Conservation (phyloP, 2,113 vertebrate genomes). For the Spea bombifrons region DNA sequence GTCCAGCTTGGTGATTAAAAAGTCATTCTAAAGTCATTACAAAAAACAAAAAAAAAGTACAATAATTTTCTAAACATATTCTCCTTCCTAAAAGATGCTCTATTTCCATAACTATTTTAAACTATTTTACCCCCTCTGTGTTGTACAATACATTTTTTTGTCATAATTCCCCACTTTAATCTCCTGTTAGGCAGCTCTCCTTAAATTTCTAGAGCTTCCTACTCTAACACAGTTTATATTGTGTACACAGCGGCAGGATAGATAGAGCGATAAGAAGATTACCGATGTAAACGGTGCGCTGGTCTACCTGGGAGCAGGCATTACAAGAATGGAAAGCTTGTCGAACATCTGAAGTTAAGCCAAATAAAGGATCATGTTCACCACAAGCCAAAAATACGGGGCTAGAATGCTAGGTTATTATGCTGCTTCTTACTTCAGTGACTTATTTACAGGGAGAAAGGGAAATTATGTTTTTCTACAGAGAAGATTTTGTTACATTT, state of each 20-base stretch:
- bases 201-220: not conserved
- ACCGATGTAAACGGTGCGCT: not conserved
- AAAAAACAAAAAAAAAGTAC: too few relatives aligned
- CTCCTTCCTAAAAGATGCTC: too few relatives aligned
- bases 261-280: slow-evolving; percentile 5
- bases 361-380: not conserved
- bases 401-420: not conserved
- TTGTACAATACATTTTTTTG: too few relatives aligned
- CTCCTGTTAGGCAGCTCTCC: not conserved
- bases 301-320: not conserved
- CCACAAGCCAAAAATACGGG: not conserved
- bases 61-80: too few relatives aligned
- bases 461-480: not conserved
- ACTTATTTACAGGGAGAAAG: not conserved
- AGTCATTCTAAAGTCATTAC: too few relatives aligned
- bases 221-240: not conserved
- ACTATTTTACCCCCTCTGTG: too few relatives aligned
- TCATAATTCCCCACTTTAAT: not conserved
- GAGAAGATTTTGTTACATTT: not conserved
- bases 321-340: slow-evolving; percentile 16
- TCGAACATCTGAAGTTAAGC: slow-evolving; percentile 10
- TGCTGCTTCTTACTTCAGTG: not conserved
- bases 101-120: too few relatives aligned
- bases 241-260: not conserved
- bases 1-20: too few relatives aligned